Base-by-base conservation (phyloP, 2,797 vertebrate species). In the Lepilemur septentrionalis region DNA sequence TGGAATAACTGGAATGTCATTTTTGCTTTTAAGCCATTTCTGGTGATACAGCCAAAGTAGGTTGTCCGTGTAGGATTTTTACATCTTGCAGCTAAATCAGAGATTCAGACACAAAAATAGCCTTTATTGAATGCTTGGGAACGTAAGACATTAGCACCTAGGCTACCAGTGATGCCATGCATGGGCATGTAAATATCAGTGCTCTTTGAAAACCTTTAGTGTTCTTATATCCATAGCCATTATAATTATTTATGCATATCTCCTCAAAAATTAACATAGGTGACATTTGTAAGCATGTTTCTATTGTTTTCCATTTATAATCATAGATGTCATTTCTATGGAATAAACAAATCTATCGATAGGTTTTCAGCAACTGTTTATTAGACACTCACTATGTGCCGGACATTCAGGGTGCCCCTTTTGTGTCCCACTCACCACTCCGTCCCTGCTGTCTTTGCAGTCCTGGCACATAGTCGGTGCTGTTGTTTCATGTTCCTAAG, bases 21-120 rank as follows among this genome's bases (percentile, higher is more conserved):
- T 94, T 79, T 87, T 89, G 72, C 80, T 83, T 92, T 87, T 84
- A 93, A 96, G 79, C 59, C 38, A 10, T 78, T 96, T 89, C 83
- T 83, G 75, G 59, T 67, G 72, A 69, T 87, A 4, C 1, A 75
- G 28, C 35, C 63, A 83, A 79, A 87, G 38, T 52, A 76, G 38
- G 57, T 84, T 93, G 38, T 41, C 72, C 35, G 50, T 75, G 59
- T 38, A 78, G 52, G 17, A 48, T 57, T 84, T 93, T 89, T 91
- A 67, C 2, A n/a, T 90, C 12, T 82, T 90, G 14, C 23, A 43
- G 38, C 32, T 86, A 61, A 94, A n/a, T 79, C 17, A 91, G 30
- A 95, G 94, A 76, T 76, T 10, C 25, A 72, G 63, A 86, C 10
- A 30, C 55, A 70, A 75, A 91, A 84, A 91, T 35, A 70, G 67